Evolutionary conservation across 1,140 invertebrate species (phyloP).

Genomic region (Vanessa tameamea): DNA sequence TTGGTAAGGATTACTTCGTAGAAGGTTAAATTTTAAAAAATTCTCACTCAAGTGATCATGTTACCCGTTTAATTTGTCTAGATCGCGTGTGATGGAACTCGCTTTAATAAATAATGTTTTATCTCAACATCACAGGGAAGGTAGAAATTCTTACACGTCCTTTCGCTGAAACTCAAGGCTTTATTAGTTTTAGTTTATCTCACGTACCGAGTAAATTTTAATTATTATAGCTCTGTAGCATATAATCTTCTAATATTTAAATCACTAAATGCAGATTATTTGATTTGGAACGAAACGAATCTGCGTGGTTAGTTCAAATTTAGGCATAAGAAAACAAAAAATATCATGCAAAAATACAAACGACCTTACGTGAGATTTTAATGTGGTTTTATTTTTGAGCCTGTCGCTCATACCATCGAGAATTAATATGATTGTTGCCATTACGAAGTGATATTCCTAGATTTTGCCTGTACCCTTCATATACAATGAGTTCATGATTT

Average conservation of each 20-base stretch:
- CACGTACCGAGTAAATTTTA: constrained; percentile 45
- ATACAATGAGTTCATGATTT: neutral
- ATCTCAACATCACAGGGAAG: constrained; percentile 57
- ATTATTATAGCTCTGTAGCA: constrained; percentile 34
- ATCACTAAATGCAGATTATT: neutral
- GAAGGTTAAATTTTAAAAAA: constrained; percentile 21
- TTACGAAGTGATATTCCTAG: too few relatives aligned
- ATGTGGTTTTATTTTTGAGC: too few relatives aligned
- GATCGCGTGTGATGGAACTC: constrained; percentile 67
- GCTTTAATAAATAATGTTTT: constrained; percentile 74
- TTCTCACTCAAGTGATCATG: constrained; percentile 51
- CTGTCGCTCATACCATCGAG: neutral
- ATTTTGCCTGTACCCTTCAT: too few relatives aligned
- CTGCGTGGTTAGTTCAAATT: too few relatives aligned
- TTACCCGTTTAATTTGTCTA: constrained; percentile 74
- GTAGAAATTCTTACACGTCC: constrained; percentile 71
- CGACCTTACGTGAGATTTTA: too few relatives aligned
- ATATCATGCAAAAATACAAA: too few relatives aligned
- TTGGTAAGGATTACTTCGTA: constrained; percentile 13
- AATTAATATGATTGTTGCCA: too few relatives aligned
- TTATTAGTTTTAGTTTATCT: constrained; percentile 56
- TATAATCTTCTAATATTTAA: constrained; percentile 4
- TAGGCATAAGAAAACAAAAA: too few relatives aligned
- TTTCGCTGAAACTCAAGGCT: constrained; percentile 62
- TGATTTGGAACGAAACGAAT: neutral